Percentiles rank a stretch among this genome's conserved stretches.
These are phyloP conservation scores for Drosophila monieri DNA, from an alignment of 2,888 invertebrate genomes.

Conservation along the genomic window DNA sequence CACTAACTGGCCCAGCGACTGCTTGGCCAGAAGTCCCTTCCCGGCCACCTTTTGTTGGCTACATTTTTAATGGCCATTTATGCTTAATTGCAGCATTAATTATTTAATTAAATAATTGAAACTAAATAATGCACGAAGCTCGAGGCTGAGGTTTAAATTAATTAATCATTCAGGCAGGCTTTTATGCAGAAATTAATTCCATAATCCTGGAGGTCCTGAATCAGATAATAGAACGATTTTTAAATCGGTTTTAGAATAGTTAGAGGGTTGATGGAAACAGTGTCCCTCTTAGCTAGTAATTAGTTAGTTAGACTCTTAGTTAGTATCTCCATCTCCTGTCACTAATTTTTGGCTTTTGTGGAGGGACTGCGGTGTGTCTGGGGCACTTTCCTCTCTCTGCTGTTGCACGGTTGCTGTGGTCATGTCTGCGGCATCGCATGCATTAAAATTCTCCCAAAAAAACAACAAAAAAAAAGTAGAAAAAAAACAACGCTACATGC, in stretches of 20 bases:
- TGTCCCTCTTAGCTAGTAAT: too few relatives aligned
- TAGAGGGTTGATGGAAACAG: too few relatives aligned
- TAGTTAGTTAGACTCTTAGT: constrained; percentile 7
- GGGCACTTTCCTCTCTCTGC: constrained; percentile 24
- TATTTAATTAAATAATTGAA: constrained; percentile 59
- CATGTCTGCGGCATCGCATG: constrained; percentile 69
- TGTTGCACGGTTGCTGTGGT: constrained; percentile 58
- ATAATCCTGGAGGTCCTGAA: not conserved
- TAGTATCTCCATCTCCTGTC: not conserved
- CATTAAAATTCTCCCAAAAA: constrained; percentile 63
- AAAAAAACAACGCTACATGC: not conserved
- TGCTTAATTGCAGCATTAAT: constrained; percentile 56
- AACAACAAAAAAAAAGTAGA: constrained; percentile 2
- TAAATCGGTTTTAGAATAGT: too few relatives aligned
- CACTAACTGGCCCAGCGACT: too few relatives aligned
- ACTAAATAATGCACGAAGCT: constrained; percentile 47
- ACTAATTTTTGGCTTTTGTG: not conserved
- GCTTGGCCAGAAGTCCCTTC: not conserved
- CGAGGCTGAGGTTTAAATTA: constrained; percentile 6
- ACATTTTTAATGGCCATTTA: constrained; percentile 53
- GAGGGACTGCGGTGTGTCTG: not conserved
- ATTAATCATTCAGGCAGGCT: constrained; percentile 8
- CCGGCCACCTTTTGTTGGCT: not conserved
- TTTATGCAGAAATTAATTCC: not conserved
- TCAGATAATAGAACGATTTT: too few relatives aligned